These are phyloP conservation scores for Drosophila mojavensis DNA, from an alignment of 1,140 invertebrate species.

Conservation along the genomic window DNA sequence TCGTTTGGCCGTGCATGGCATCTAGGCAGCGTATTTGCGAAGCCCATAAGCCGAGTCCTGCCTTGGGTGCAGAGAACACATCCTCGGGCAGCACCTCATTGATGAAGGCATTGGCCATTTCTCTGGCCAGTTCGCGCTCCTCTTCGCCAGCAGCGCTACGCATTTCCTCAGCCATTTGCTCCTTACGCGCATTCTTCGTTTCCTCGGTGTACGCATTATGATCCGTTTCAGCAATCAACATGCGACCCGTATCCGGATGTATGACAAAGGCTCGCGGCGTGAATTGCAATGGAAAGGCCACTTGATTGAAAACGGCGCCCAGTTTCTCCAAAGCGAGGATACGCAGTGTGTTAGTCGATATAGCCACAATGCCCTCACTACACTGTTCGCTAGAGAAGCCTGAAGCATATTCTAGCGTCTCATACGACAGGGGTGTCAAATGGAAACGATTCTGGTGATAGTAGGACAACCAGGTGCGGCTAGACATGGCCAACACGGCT, in stretches of 20 bases:
- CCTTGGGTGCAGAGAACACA: conserved; percentile 97
- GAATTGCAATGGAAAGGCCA: conserved; percentile 95
- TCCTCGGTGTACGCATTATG: conserved; percentile 99
- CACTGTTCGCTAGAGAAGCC: conserved; percentile 96
- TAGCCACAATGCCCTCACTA: conserved; percentile 99
- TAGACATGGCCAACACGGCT: conserved; percentile 98
- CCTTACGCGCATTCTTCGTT: conserved; percentile 94
- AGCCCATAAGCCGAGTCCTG: conserved; percentile 98
- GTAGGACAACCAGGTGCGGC: conserved; percentile 98
- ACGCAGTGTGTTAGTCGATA: conserved; percentile 98
- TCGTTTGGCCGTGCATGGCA: conserved; percentile 92
- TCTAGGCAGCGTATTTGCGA: conserved; percentile 96
- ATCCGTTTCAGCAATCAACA: conserved; percentile 98
- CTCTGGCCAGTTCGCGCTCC: conserved; percentile 96
- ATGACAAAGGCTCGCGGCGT: conserved; percentile 98
- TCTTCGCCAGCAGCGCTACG: conserved; percentile 95
- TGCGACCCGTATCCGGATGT: conserved; percentile 95
- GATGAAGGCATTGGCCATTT: conserved; percentile 98
- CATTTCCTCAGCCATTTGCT: conserved; percentile 96
- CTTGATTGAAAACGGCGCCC: conserved; percentile 99
- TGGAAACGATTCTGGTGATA: conserved; percentile 99
- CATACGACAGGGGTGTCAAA: conserved; percentile 97
- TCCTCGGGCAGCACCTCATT: conserved; percentile 97
- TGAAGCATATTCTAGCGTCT: conserved; percentile 98
- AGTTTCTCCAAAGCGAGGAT: conserved; percentile 99